Evolutionary conservation across 2,888 invertebrate genomes (phyloP), one percentile per base, ranked within the genome.

Genomic region (Drosophila macrospina): DNA sequence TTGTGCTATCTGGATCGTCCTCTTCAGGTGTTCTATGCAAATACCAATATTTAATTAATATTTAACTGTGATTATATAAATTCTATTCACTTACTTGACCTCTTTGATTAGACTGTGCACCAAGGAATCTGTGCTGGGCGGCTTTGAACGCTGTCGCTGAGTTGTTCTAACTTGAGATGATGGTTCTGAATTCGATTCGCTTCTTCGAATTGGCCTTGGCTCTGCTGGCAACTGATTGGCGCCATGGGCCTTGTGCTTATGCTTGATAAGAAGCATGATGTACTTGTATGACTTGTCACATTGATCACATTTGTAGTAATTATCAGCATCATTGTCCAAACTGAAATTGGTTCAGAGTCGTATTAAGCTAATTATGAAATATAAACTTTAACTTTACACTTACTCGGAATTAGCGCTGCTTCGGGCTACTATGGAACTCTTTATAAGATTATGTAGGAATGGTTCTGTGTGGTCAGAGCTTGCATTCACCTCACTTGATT

Each of bases 221-320:
- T 57, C 45, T 5, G 69, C 20, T 28, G 77, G 60, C 44, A 74
- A 13, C 10, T 79, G 77, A n/a, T 50, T 66, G 5, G 47, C 62
- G 4, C 69, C 62, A 24, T 82, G 81, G 0, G 50, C 54, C 20
- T 65, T 74, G 32, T 79, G 69, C 45, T 85, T 77, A 47, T 82
- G 81, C 34, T 71, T 77, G 5, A 82, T 70, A 1, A 82, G 52
- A 7, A 72, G 52, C 82, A 82, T 79, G 2, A 82, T 77, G 16
- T 79, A 85, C 48, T 74, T 81, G 45, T 72, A 82, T 13, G 86
- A 64, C 5, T 83, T 83, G n/a, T 76, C 80, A 26, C 83, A 83
- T 13, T 76, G 69, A 30, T 83, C 78, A 44, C 83, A 83, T 24
- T 83, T 82, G 37, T 82, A 82, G 39, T 82, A 82, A 52, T 61